A percentile compares a stretch with the other conserved stretches of the same genome.
Conservation (phyloP, 1,140 invertebrate genomes). For the Delia radicum region DNA sequence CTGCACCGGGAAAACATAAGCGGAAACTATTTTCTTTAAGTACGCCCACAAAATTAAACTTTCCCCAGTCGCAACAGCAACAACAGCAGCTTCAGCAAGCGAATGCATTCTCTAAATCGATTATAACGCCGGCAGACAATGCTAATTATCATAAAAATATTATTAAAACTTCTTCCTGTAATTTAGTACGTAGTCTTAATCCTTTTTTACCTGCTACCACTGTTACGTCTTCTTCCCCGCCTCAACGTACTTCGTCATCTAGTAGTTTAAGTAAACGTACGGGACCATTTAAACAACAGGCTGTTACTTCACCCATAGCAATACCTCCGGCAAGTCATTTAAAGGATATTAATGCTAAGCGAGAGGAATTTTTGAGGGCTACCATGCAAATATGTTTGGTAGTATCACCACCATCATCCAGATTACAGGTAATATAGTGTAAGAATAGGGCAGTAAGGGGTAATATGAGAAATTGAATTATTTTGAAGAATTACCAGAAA, state of each 20-base stretch:
- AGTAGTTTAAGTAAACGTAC: constrained; percentile 22
- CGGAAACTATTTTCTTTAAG: constrained; percentile 48
- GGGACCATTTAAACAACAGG: constrained; percentile 40
- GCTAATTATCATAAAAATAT: neutral
- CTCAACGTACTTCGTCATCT: neutral
- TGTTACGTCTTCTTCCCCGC: neutral
- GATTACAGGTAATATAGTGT: constrained; percentile 55
- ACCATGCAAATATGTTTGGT: constrained; percentile 56
- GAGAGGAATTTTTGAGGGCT: constrained; percentile 58
- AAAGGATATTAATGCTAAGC: constrained; percentile 51
- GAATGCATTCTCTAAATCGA: neutral
- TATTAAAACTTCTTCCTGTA: constrained; percentile 20
- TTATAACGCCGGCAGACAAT: neutral
- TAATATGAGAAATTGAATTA: too few species aligned
- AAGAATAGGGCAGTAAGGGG: too few species aligned
- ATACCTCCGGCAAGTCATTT: constrained; percentile 30
- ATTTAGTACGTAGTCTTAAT: constrained; percentile 27
- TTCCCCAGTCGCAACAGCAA: constrained; percentile 26
- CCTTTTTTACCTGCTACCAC: constrained; percentile 28
- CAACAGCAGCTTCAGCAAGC: constrained; percentile 23
- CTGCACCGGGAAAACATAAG: constrained; percentile 46
- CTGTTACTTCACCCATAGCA: constrained; percentile 37
- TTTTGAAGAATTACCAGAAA: neutral
- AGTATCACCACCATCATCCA: constrained; percentile 52
- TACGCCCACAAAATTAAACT: constrained; percentile 37